Conservation (phyloP, 2,797 vertebrate genomes). For the Poeciliopsis infans region DNA sequence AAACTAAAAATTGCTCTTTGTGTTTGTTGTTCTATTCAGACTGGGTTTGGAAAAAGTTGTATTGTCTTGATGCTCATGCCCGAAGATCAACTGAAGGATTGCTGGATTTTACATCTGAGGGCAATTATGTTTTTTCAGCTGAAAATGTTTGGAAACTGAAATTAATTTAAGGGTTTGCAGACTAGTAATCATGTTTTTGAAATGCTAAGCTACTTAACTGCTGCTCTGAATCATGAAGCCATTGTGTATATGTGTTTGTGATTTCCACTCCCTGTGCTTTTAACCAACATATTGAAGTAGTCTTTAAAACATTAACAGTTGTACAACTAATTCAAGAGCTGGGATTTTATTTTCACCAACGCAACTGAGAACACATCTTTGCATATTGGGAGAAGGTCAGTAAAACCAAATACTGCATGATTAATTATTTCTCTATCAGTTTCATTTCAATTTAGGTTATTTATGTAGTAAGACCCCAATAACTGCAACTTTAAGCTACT, state of each 20-base stretch:
- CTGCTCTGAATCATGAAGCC: neutral
- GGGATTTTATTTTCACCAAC: neutral
- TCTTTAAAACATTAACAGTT: neutral
- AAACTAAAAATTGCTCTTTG: neutral
- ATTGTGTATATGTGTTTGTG: neutral
- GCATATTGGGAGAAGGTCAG: constrained; percentile 3
- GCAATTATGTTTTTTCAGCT: neutral
- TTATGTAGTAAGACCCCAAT: neutral
- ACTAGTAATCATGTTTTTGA: neutral
- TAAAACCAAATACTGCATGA: constrained; percentile 32
- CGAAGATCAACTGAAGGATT: neutral
- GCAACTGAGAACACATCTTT: constrained; percentile 31
- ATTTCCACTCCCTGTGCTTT: neutral
- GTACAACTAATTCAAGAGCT: neutral
- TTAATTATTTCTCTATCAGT: constrained; percentile 30
- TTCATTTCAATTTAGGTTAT: neutral
- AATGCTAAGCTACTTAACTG: neutral
- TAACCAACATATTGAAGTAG: neutral
- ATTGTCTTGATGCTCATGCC: neutral
- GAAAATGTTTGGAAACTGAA: neutral
- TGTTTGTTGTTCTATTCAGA: neutral
- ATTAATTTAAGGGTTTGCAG: neutral
- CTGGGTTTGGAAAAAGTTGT: neutral
- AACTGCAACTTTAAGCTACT: neutral
- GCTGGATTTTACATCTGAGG: neutral